These are phyloP conservation scores for Semaprochilodus insignis DNA, from an alignment of 2,797 vertebrate species.

Conservation along the genomic window DNA sequence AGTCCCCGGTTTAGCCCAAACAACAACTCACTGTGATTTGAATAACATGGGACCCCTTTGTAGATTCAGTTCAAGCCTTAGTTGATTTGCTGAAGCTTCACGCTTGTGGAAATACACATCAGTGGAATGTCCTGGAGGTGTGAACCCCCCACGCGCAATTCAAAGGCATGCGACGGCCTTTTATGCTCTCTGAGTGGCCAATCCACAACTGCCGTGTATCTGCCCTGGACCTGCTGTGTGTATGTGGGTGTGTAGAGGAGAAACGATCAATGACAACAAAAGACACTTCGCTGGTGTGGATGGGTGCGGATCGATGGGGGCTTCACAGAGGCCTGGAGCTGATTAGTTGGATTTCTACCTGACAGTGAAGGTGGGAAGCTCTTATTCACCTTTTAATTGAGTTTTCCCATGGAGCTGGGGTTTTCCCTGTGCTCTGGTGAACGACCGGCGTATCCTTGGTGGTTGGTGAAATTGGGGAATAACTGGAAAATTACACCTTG, in stretches of 20 bases:
- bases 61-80: not conserved
- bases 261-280: constrained; percentile 8
- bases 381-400: constrained; percentile 1
- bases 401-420: not conserved
- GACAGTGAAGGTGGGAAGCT: not conserved
- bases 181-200: constrained; percentile 1
- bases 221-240: constrained; percentile 11
- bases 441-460: not conserved
- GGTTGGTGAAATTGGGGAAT: not conserved
- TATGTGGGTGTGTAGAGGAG: not conserved
- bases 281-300: not conserved
- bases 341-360: not conserved
- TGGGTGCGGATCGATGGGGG: not conserved
- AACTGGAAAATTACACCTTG: too few relatives aligned
- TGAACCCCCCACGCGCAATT: constrained; percentile 4
- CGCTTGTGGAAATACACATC: not conserved
- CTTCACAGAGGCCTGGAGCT: not conserved
- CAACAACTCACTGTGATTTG: not conserved
- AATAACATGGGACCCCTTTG: not conserved
- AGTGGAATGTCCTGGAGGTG: constrained; percentile 17
- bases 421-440: not conserved
- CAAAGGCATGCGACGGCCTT: not conserved
- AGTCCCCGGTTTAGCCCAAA: not conserved
- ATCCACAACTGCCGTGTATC: constrained; percentile 30
- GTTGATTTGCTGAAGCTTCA: not conserved